Evolutionary conservation across 2,113 vertebrate genomes (phyloP), one percentile per base, ranked within the genome.

Genomic region (Xenus cinereus): DNA sequence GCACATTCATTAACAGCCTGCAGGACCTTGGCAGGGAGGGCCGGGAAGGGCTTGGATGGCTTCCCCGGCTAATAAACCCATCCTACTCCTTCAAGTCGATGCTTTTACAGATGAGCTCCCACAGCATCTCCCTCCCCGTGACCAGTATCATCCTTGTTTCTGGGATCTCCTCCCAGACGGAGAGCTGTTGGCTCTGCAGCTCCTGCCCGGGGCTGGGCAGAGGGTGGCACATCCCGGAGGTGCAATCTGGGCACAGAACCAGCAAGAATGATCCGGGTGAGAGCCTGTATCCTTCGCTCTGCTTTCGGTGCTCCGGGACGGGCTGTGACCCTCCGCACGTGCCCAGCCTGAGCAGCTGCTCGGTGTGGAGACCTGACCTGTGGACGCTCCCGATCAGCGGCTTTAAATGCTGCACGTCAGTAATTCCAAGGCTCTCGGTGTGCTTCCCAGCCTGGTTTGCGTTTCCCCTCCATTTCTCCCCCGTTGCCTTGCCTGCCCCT

Each of bases 301-400:
- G 6, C n/a, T 50, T 30, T 24, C 0, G 1, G 46, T 50, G 80
- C 80, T 48, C 22, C 0, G 0, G 32, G 32, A 24, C 0, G 3
- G 72, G 37, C 28, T 59, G 84, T 12, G 64, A 76, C 78, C 48
- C 48, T 14, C 48, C 6, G 2, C 16, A 8, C 1, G 0, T 33
- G 71, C 73, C 30, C 73, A 48, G 51, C 66, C 48, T 37, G 22
- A 57, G 63, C 77, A n/a, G n/a, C 90, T 23, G 23, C 45, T 32
- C 6, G 14, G 27, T 63, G n/a, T 24, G 63, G 69, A 56, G 83
- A 28, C 26, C 32, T 39, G 56, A 33, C 45, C 64, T 3, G 0
- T 1, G 4, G 50, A 27, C 6, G 1, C 33, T 37, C 57, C 43
- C 3, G 28, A 7, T 46, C 30, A 54, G 45, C 43, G 11, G 50